A percentile compares a stretch with the other conserved stretches of the same genome.
Evolutionary conservation across 2,888 invertebrate species (phyloP).

Genomic region (Calliopum simillimum): DNA sequence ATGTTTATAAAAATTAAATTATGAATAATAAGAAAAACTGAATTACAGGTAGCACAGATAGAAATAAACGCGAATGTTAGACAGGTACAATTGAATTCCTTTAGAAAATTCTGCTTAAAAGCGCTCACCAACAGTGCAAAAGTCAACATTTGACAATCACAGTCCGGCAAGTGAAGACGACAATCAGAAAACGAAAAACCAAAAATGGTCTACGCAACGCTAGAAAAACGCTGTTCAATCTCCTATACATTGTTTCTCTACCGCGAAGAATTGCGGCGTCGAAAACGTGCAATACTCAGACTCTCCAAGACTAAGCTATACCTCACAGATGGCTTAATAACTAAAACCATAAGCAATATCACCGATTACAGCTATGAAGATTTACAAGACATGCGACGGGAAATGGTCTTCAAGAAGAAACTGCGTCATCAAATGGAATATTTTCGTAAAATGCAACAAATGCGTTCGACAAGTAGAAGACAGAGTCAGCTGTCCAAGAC

Average conservation of each 20-base stretch:
- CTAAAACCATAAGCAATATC: constrained; percentile 50
- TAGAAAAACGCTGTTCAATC: constrained; percentile 39
- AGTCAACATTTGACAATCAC: no score
- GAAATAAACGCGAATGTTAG: no score
- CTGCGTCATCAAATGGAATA: constrained; percentile 50
- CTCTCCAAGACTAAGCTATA: constrained; percentile 54
- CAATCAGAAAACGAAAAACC: no score
- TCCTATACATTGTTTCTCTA: constrained; percentile 54
- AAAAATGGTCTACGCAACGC: no score
- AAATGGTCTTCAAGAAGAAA: constrained; percentile 53
- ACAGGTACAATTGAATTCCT: no score
- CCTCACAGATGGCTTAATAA: constrained; percentile 53
- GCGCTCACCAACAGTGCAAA: no score
- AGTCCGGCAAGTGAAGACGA: no score
- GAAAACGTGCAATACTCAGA: constrained; percentile 50
- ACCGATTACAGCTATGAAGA: constrained; percentile 53
- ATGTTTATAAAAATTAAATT: no score
- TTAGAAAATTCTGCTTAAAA: no score
- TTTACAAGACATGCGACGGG: constrained; percentile 51
- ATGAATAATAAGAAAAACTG: no score
- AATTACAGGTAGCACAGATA: no score
- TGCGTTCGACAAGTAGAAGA: neutral
- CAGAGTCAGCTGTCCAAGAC: no score
- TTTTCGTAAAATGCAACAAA: constrained; percentile 35
- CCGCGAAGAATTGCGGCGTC: constrained; percentile 52